Percentiles rank a stretch among this genome's conserved stretches.
Evolutionary conservation across 2,113 vertebrate species (phyloP).

Genomic region (Podiceps cristatus): DNA sequence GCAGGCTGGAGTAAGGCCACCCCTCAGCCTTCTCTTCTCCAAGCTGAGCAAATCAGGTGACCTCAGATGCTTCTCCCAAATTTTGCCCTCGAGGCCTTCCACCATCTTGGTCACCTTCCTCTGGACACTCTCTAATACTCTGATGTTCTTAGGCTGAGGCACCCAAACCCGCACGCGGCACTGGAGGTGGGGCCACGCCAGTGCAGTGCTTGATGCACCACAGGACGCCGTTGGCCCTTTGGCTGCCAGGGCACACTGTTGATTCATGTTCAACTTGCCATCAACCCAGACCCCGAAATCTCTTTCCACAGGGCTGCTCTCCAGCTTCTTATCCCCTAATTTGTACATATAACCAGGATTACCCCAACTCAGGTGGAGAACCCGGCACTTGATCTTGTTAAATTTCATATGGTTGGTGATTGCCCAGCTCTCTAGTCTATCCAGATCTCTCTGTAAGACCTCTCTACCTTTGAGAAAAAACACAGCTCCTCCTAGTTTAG

Average conservation of each 20-base stretch:
- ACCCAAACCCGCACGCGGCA: no score
- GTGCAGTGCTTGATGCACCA: no score
- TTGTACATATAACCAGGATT: background rate
- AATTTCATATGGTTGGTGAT: background rate
- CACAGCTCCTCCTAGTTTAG: background rate
- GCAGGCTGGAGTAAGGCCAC: accelerated
- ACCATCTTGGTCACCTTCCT: background rate
- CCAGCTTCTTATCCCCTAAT: background rate
- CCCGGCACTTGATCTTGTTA: background rate
- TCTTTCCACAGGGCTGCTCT: background rate
- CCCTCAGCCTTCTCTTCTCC: background rate
- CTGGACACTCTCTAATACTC: no score
- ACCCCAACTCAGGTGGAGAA: background rate
- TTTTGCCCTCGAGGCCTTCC: background rate
- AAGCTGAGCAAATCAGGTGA: background rate
- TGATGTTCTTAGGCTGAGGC: background rate
- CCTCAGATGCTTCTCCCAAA: background rate
- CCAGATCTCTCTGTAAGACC: background rate
- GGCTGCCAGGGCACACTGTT: background rate
- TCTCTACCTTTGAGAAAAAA: background rate
- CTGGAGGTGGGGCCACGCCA: accelerated
- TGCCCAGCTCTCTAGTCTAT: background rate
- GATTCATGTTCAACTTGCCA: no score
- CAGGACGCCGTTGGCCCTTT: background rate
- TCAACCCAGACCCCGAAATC: background rate